Conservation (phyloP, 2,888 invertebrate genomes). For the Thecophora atra region DNA sequence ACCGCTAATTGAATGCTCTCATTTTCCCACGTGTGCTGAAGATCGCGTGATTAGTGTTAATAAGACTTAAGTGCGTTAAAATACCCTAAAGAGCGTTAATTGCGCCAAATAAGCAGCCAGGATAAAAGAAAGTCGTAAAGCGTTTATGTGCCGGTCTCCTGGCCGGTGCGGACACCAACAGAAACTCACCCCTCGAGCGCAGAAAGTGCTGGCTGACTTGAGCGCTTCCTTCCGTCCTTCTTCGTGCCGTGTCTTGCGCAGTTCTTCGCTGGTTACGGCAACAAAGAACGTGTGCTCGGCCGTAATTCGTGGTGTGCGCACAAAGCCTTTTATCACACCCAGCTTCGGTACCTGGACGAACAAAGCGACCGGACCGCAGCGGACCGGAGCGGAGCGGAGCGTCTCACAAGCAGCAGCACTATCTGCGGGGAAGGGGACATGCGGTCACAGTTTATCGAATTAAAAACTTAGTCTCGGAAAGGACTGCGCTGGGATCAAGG, state of each 20-base stretch:
- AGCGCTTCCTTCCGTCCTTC: not conserved
- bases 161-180: not conserved
- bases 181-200: conserved; percentile 20
- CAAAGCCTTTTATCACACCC: conserved; percentile 29
- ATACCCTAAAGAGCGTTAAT: conserved; percentile 56
- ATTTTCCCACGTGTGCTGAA: conserved; percentile 60
- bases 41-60: conserved; percentile 59
- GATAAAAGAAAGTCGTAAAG: conserved; percentile 27
- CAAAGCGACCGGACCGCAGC: not conserved
- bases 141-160: not conserved
- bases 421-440: conserved; percentile 18
- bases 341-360: conserved; percentile 17
- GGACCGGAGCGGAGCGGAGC: no score
- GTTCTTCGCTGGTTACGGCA: conserved; percentile 17
- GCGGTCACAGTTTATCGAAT: conserved; percentile 14
- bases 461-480: not conserved
- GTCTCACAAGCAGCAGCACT: not conserved
- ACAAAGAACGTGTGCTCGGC: conserved; percentile 34
- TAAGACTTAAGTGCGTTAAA: conserved; percentile 54
- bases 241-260: not conserved
- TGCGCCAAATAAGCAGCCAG: conserved; percentile 42
- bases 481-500: not conserved
- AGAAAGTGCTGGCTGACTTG: not conserved
- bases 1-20: conserved; percentile 50
- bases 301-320: conserved; percentile 27